These are phyloP conservation scores for Nomada goodeniana DNA, from an alignment of 2,888 invertebrate genomes.

Conservation along the genomic window DNA sequence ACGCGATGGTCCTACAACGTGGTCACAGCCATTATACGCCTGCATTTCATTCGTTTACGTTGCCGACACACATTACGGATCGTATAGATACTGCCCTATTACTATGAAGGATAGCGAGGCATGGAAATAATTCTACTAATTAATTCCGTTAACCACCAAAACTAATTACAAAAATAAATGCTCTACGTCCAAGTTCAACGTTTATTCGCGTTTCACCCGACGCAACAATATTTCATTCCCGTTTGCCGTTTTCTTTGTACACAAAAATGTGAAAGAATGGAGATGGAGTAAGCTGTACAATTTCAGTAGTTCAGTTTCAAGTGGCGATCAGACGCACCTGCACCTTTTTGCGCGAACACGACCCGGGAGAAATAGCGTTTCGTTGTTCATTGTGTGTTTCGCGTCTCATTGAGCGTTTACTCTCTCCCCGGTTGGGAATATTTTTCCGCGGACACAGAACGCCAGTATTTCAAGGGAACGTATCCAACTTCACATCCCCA, in stretches of 20 bases:
- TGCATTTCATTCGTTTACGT: neutral
- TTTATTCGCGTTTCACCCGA: too few relatives aligned
- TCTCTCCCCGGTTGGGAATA: slow-evolving; percentile 48
- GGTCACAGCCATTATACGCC: neutral
- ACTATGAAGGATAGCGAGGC: too few relatives aligned
- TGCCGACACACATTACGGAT: slow-evolving; percentile 1
- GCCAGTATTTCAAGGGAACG: slow-evolving; percentile 66
- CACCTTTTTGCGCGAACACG: neutral
- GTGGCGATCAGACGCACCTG: too few relatives aligned
- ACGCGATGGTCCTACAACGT: neutral
- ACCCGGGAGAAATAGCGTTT: neutral
- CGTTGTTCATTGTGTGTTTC: slow-evolving; percentile 38
- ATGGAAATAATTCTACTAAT: too few relatives aligned
- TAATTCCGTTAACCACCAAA: too few relatives aligned
- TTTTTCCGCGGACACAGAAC: slow-evolving; percentile 48
- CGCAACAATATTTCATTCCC: too few relatives aligned
- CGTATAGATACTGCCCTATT: neutral
- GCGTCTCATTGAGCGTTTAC: slow-evolving; percentile 63
- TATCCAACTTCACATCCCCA: slow-evolving; percentile 60
- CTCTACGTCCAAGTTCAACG: too few relatives aligned
- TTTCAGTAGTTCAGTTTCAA: too few relatives aligned
- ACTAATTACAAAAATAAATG: too few relatives aligned
- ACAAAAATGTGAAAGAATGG: too few relatives aligned
- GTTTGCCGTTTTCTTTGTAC: too few relatives aligned
- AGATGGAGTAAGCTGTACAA: too few relatives aligned